Evolutionary conservation across 1,140 invertebrate species (phyloP), one percentile per base, ranked within the genome.

Genomic region (Linepithema humile): DNA sequence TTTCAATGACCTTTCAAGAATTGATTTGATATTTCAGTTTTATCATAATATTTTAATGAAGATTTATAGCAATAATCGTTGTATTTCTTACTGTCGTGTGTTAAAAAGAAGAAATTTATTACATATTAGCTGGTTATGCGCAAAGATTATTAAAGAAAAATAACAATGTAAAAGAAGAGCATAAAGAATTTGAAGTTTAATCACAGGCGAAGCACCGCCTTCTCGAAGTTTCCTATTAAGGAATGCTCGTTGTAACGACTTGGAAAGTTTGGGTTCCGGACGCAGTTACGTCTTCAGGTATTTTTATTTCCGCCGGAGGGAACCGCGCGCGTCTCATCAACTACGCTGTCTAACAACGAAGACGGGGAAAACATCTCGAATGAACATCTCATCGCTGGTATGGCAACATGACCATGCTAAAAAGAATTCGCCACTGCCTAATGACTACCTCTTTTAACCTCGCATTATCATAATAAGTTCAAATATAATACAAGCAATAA

Each of bases 151-250:
- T 62, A n/a, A 80, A 40, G 40, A 77, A 80, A 80, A 80, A 70
- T 80, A 80, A 57, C 64, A 70, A 67, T 40, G 48, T 69, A 55
- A 69, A 35, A 69, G 23, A 12, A 38, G 48, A n/a, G 64, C 17
- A 69, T 50, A 69, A 78, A 80, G 48, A 80, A 80, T 70, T 80
- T 70, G 32, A 82, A 73, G 80, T 82, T 82, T 59, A 65, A 85
- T 73, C 48, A 40, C 45, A 82, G 45, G 50, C 48, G 0, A 48
- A 20, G 77, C 45, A 64, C 38, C 83, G 32, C n/a, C 43, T 82
- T 45, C 35, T 53, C 12, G 15, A 65, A 73, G 78, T 73, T 73
- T 84, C 45, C 32, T 69, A 80, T 69, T 64, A 70, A 80, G 75
- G 64, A 80, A 80, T 80, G 75, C 75, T 80, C 64, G 75, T 29